These are phyloP conservation scores for Eupithecia abbreviata DNA, from an alignment of 2,888 invertebrate genomes.

Conservation along the genomic window DNA sequence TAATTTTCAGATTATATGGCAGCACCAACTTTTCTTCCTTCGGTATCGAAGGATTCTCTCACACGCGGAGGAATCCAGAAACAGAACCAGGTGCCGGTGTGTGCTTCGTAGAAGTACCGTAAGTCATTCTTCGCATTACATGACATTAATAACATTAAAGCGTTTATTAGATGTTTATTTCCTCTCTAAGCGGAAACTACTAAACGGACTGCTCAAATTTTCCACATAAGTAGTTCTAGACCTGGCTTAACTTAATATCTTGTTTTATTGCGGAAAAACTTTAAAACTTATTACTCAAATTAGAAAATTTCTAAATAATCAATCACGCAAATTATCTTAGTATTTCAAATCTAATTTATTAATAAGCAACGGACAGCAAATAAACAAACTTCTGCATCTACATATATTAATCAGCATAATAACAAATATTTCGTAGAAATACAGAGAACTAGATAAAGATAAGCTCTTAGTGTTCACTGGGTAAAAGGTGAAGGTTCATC, in stretches of 20 bases:
- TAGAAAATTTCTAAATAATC: not conserved
- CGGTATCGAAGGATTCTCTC: not conserved
- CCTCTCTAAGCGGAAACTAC: too few species aligned
- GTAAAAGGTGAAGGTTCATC: constrained; percentile 47
- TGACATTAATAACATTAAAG: not conserved
- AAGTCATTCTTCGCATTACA: not conserved
- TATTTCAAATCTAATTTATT: not conserved
- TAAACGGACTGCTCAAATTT: too few species aligned
- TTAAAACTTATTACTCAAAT: not conserved
- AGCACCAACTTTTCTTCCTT: not conserved
- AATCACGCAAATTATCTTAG: not conserved
- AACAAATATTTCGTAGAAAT: not conserved
- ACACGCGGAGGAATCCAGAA: not conserved
- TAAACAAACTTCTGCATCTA: not conserved
- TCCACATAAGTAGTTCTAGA: too few species aligned
- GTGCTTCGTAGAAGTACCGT: constrained; percentile 14
- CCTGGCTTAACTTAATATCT: not conserved
- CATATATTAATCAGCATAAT: not conserved
- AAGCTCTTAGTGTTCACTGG: constrained; percentile 34
- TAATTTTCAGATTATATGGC: not conserved
- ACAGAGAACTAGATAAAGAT: constrained; percentile 1
- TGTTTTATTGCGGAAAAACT: too few species aligned
- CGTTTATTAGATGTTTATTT: too few species aligned
- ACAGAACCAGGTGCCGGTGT: constrained; percentile 4
- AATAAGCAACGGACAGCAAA: not conserved